Evolutionary conservation across 2,113 vertebrate genomes (phyloP).

Genomic region (Caranx ignobilis): DNA sequence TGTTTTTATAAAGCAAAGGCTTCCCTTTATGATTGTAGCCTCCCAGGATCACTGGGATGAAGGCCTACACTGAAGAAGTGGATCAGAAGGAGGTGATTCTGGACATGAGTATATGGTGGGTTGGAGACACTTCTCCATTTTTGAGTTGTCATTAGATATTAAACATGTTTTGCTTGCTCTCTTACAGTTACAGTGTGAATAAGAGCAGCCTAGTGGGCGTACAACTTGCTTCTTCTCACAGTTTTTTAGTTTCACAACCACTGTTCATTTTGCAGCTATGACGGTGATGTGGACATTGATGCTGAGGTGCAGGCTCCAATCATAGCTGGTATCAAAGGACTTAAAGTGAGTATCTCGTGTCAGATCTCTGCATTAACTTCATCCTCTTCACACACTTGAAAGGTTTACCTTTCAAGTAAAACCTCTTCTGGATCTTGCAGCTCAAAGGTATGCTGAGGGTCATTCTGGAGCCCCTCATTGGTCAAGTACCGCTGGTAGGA

Average conservation of each 20-base stretch:
- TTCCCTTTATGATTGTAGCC: slow-evolving; percentile 83
- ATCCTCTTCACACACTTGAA: too few relatives aligned
- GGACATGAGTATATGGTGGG: slow-evolving; percentile 91
- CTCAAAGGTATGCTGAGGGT: slow-evolving; percentile 90
- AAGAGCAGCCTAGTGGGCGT: not conserved
- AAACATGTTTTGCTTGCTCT: not conserved
- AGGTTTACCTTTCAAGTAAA: not conserved
- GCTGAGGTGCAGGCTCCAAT: slow-evolving; percentile 89
- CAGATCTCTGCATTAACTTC: not conserved
- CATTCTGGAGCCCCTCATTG: slow-evolving; percentile 92
- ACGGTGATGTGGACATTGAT: slow-evolving; percentile 92
- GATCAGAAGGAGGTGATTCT: slow-evolving; percentile 90
- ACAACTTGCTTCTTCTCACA: rapidly evolving
- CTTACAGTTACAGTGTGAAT: not conserved
- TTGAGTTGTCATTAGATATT: not conserved
- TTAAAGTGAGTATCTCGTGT: slow-evolving; percentile 85
- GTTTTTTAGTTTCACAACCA: not conserved
- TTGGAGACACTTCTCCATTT: not conserved
- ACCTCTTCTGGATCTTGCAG: slow-evolving; percentile 73
- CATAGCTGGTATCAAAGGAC: slow-evolving; percentile 90
- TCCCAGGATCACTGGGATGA: slow-evolving; percentile 90
- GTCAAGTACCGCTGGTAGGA: slow-evolving; percentile 90
- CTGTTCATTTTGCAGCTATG: slow-evolving; percentile 84
- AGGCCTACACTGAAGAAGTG: slow-evolving; percentile 88
- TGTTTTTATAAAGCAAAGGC: not conserved